A percentile compares a stretch with the other conserved stretches of the same genome.
Conservation (phyloP, 2,113 vertebrate species). For the Elaphurus davidianus region DNA sequence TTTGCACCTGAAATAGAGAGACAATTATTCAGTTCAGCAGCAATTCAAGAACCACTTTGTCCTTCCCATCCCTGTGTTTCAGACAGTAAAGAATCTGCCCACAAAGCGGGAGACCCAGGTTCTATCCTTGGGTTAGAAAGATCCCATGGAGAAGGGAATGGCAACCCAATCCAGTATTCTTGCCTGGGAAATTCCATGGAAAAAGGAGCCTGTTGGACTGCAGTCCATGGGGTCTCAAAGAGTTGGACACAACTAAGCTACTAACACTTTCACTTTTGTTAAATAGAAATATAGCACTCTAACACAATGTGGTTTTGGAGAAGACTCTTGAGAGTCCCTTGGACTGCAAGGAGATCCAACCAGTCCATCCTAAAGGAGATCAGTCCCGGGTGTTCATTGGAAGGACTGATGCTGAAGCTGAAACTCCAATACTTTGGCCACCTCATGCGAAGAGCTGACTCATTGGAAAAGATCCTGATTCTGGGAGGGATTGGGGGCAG, state of each 20-base stretch:
- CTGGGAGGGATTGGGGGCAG: too few species aligned
- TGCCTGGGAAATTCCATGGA: neutral
- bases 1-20: neutral
- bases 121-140: neutral
- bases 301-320: neutral
- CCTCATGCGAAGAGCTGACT: too few species aligned
- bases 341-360: too few species aligned
- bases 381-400: too few species aligned
- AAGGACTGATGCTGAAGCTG: too few species aligned
- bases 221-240: neutral
- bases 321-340: too few species aligned
- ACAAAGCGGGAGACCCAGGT: neutral
- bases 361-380: too few species aligned
- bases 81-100: neutral
- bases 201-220: neutral
- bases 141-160: neutral
- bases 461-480: too few species aligned
- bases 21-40: neutral
- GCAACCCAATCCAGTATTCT: neutral
- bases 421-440: too few species aligned
- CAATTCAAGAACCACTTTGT: neutral
- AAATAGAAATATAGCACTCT: neutral
- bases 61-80: conserved; percentile 16
- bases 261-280: neutral
- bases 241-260: neutral